Percentiles rank a stretch among this genome's conserved stretches.
These are phyloP conservation scores for Cryptoprocta ferox DNA, from an alignment of 2,797 vertebrate genomes.

Conservation along the genomic window DNA sequence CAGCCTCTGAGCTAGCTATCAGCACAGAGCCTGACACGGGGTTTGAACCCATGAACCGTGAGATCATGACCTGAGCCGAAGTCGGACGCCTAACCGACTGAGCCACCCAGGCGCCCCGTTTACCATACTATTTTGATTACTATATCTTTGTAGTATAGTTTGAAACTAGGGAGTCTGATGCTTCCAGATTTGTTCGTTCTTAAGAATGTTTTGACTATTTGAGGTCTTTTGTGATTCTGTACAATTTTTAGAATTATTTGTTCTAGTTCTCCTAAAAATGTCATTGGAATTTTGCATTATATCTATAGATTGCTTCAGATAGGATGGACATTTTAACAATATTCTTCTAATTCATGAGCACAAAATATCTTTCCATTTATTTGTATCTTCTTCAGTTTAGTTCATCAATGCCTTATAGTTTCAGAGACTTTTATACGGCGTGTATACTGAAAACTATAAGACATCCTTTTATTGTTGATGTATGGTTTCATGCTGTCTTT, in stretches of 20 bases:
- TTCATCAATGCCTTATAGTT: neutral
- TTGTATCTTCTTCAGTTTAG: neutral
- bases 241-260: neutral
- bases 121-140: neutral
- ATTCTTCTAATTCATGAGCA: neutral
- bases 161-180: neutral
- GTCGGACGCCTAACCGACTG: too few relatives aligned
- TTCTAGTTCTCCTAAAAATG: neutral
- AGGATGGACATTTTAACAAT: neutral
- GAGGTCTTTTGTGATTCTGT: neutral
- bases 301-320: neutral
- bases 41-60: too few relatives aligned
- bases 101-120: too few relatives aligned
- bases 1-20: too few relatives aligned
- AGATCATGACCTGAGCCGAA: too few relatives aligned
- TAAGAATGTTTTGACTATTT: neutral
- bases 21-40: too few relatives aligned
- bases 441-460: neutral
- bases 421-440: neutral
- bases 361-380: neutral
- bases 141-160: neutral
- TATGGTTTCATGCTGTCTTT: conserved; percentile 27
- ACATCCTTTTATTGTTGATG: conserved; percentile 18
- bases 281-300: neutral
- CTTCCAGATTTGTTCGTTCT: neutral